A percentile compares a stretch with the other conserved stretches of the same genome.
Conservation (phyloP, 2,888 invertebrate species). For the Trachelus tabidus region DNA sequence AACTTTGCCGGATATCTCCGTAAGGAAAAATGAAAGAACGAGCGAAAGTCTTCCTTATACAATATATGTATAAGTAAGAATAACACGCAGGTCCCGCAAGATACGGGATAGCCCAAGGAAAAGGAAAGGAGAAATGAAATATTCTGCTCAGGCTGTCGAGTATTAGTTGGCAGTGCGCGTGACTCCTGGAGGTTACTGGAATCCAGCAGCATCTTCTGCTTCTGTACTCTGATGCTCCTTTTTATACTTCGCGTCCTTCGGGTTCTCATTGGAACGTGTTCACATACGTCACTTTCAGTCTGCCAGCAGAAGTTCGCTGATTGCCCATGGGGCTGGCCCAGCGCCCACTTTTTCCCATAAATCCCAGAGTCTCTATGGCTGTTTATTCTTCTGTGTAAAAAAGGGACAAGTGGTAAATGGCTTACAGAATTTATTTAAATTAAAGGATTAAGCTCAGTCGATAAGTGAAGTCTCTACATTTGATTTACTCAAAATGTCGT, state of each 20-base stretch:
- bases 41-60: background rate
- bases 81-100: background rate
- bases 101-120: background rate
- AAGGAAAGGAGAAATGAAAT: background rate
- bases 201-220: background rate
- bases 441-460: no score
- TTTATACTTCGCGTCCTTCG: background rate
- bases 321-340: background rate
- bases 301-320: background rate
- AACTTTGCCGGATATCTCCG: background rate
- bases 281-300: background rate
- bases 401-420: background rate
- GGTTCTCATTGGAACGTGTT: background rate
- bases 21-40: background rate
- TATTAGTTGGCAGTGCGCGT: conserved; percentile 18
- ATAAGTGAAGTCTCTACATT: no score
- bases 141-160: conserved; percentile 11
- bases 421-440: no score
- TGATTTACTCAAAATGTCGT: no score
- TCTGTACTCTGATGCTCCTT: background rate
- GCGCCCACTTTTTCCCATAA: background rate
- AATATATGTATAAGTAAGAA: background rate
- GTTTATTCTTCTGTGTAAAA: background rate
- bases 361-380: background rate
- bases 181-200: background rate